Evolutionary conservation across 2,113 vertebrate genomes (phyloP), one percentile per base, ranked within the genome.

Genomic region (Psettodes erumei): DNA sequence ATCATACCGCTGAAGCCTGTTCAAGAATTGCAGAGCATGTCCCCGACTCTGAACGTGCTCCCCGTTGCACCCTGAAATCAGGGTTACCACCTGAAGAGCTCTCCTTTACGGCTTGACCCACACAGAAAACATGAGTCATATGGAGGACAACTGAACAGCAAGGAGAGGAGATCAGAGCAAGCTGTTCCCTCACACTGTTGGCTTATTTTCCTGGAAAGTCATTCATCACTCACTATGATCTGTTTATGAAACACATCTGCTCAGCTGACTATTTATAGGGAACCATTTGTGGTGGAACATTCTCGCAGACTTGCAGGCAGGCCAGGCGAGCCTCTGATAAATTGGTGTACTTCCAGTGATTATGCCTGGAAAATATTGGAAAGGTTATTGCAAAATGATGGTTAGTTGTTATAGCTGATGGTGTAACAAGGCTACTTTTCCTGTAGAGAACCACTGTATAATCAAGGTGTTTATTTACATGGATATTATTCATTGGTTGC

Each of bases 151-250:
- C 58, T 37, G 71, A 81, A 70, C 70, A 63, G 72, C 79, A 35
- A 65, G 38, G 69, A 27, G 48, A 79, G 11, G 56, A 75, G 61
- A 83, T 66, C 67, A 66, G 60, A 72, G 69, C 65, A 69, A 83
- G 83, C 78, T 88, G 75, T 74, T 86, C 77, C 71, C 38, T 82
- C 75, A 77, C 48, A 68, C 61, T 62, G 56, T 65, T 61, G 55
- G 74, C 84, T 85, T 70, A 75, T 77, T 75, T 81, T 84, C 33
- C 69, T 63, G 33, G 38, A 80, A 67, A 88, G 71, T 61, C 65
- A 88, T 85, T 89, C 69, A 85, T 91, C 86, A 87, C 71, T 75
- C 45, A 80, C 79, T 55, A 78, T 81, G 64, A 88, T 89, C 69
- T 86, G 81, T 90, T 84, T 84, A 85, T 23, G 37, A 83, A 84